phyloP scores from a whole-genome alignment of 2,888 invertebrate species.

The Calameuta filiformis region DNA sequence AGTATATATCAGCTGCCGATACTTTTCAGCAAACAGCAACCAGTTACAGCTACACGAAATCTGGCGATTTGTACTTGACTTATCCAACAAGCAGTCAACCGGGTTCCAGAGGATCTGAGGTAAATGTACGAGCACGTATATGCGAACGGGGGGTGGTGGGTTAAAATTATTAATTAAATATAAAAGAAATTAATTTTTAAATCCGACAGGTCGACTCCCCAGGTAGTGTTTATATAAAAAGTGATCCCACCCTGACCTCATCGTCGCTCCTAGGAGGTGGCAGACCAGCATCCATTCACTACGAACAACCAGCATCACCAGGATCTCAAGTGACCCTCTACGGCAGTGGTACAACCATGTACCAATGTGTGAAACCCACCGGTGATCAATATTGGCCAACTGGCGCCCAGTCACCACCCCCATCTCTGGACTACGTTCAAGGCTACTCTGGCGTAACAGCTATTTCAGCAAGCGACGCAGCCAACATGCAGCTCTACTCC shows the following conservation, averaged over 20 bases:
- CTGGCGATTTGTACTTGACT: conserved; percentile 49
- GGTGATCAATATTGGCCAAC: conserved; percentile 54
- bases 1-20: conserved; percentile 52
- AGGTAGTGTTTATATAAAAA: conserved; percentile 72
- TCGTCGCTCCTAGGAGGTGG: conserved; percentile 68
- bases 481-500: conserved; percentile 49
- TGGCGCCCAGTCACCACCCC: conserved; percentile 37
- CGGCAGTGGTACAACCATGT: conserved; percentile 66
- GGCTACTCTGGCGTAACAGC: conserved; percentile 52
- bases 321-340: conserved; percentile 73
- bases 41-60: conserved; percentile 55
- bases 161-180: background rate
- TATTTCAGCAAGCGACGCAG: conserved; percentile 50
- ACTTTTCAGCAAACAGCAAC: conserved; percentile 47
- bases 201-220: conserved; percentile 61
- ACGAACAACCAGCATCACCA: conserved; percentile 71
- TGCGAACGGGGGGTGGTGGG: background rate
- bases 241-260: conserved; percentile 76
- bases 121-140: conserved; percentile 27
- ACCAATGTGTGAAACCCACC: conserved; percentile 69
- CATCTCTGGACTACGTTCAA: conserved; percentile 55
- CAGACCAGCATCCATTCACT: conserved; percentile 68
- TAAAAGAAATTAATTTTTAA: background rate
- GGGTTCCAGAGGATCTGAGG: conserved; percentile 49
- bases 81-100: conserved; percentile 51